Evolutionary conservation across 1,140 invertebrate genomes (phyloP).

Genomic region (Stegodyphus dumicola): DNA sequence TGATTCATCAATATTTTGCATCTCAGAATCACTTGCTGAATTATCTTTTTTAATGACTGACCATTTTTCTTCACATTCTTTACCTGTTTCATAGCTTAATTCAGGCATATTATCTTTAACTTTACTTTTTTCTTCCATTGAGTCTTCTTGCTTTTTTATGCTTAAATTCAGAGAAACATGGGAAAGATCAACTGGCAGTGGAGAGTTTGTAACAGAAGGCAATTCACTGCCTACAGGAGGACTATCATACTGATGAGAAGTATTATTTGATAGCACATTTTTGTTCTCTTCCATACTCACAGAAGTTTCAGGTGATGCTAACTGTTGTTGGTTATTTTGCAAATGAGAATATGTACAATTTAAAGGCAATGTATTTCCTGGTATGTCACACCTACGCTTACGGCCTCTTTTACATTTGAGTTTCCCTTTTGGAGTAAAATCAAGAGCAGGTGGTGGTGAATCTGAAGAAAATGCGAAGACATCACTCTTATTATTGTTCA

Average conservation of each 20-base stretch:
- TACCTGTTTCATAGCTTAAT: conserved; percentile 41
- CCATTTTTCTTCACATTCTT: conserved; percentile 35
- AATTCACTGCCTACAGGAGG: conserved; percentile 8
- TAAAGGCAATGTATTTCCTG: conserved; percentile 20
- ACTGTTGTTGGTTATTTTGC: conserved; percentile 28
- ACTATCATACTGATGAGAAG: conserved; percentile 3
- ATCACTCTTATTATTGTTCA: conserved; percentile 20
- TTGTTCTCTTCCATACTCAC: conserved; percentile 9
- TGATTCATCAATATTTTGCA: not conserved
- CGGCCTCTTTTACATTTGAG: conserved; percentile 21
- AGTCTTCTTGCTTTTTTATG: conserved; percentile 28
- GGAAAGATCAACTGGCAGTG: conserved; percentile 47
- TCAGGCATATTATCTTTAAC: conserved; percentile 25
- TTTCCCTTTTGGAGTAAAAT: conserved; percentile 40
- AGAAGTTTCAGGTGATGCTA: conserved; percentile 26
- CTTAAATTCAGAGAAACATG: conserved; percentile 33
- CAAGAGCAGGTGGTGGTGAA: conserved; percentile 34
- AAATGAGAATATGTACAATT: conserved; percentile 55
- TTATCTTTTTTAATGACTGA: conserved; percentile 23
- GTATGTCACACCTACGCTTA: conserved; percentile 28
- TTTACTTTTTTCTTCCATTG: conserved; percentile 23
- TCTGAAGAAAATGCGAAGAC: conserved; percentile 27
- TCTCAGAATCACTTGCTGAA: not conserved
- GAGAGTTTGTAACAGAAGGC: conserved; percentile 20
- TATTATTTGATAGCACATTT: not conserved